Evolutionary conservation across 2,888 invertebrate species (phyloP).

Genomic region (Horisme vitalbata): DNA sequence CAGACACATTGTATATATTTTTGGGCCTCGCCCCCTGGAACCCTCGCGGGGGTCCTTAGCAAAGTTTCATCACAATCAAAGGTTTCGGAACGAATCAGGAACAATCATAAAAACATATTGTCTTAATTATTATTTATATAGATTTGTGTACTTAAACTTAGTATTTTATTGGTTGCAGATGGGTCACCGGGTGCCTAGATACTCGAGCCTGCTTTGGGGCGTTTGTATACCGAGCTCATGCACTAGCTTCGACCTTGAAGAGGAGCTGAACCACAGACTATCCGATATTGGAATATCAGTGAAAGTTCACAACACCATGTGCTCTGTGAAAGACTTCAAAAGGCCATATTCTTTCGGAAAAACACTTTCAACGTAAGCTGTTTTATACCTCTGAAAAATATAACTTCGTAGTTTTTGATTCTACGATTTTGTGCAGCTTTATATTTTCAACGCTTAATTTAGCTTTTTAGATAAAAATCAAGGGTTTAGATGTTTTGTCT

Average conservation of each 20-base stretch:
- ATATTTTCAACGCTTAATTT: too few relatives aligned
- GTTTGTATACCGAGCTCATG: conserved; percentile 83
- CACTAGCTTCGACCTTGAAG: conserved; percentile 75
- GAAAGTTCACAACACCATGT: conserved; percentile 72
- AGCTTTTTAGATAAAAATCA: too few relatives aligned
- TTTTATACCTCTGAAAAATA: background rate
- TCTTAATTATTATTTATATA: too few relatives aligned
- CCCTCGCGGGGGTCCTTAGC: too few relatives aligned
- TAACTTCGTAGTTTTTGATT: too few relatives aligned
- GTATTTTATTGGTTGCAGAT: conserved; percentile 56
- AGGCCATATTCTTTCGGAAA: conserved; percentile 72
- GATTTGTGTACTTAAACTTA: conserved; percentile 1
- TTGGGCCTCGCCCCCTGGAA: too few relatives aligned
- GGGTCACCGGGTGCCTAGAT: conserved; percentile 83
- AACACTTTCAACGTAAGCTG: conserved; percentile 71
- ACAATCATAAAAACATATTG: too few relatives aligned
- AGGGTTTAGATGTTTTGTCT: too few relatives aligned
- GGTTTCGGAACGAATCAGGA: too few relatives aligned
- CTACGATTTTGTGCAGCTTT: too few relatives aligned
- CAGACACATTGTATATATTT: too few relatives aligned
- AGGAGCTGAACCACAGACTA: conserved; percentile 64
- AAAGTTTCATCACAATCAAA: too few relatives aligned
- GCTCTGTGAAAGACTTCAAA: conserved; percentile 62
- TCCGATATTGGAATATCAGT: conserved; percentile 59
- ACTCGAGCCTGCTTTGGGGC: conserved; percentile 82